phyloP scores from a whole-genome alignment of 2,113 vertebrate species.

The Anguilla japonica region DNA sequence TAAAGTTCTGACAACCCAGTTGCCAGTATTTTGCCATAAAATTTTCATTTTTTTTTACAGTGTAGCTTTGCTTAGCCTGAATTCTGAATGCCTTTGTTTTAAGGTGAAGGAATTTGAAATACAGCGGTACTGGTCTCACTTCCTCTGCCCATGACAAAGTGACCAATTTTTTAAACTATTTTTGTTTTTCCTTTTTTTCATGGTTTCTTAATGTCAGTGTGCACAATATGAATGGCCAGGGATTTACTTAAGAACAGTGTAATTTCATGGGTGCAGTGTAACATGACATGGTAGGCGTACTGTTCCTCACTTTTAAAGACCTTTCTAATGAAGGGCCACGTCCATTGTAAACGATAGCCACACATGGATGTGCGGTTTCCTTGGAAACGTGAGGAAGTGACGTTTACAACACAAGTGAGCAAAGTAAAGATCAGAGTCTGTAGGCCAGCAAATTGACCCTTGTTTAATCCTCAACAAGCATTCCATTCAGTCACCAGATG shows the following conservation, averaged over 20 bases:
- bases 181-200: not conserved
- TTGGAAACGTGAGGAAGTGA: slow-evolving; percentile 22
- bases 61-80: too few species aligned
- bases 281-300: not conserved
- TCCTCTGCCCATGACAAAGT: not conserved
- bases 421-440: slow-evolving; percentile 29
- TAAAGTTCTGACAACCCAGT: too few species aligned
- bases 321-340: not conserved
- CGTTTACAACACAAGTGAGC: slow-evolving; percentile 33
- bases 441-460: slow-evolving; percentile 17
- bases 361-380: not conserved
- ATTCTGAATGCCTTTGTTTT: slow-evolving; percentile 27
- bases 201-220: not conserved
- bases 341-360: not conserved
- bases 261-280: not conserved
- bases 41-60: too few species aligned
- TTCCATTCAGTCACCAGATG: not conserved
- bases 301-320: not conserved
- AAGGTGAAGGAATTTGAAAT: slow-evolving; percentile 32
- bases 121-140: not conserved
- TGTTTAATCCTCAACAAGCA: slow-evolving; percentile 33
- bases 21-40: too few species aligned
- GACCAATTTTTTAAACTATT: not conserved
- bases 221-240: not conserved
- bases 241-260: not conserved